Percentiles rank a stretch among this genome's conserved stretches.
phyloP scores from a whole-genome alignment of 2,113 vertebrate genomes.

The Xiphias gladius region DNA sequence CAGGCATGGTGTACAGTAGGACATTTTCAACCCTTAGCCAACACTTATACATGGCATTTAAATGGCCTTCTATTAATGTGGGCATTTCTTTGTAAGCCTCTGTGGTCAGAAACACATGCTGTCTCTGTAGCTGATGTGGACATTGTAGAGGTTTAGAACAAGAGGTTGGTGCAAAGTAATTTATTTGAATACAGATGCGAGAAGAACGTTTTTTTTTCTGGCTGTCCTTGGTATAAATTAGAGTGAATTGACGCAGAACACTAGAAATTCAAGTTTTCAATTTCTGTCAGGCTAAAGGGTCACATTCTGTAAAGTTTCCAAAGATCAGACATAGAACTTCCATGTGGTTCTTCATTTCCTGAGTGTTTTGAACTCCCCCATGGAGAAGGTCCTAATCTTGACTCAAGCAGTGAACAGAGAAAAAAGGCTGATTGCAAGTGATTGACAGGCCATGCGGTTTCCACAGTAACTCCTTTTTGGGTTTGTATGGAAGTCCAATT shows the following conservation, averaged over 20 bases:
- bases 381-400: conserved; percentile 86
- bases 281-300: conserved; percentile 68
- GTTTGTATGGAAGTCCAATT: conserved; percentile 84
- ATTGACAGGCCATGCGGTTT: conserved; percentile 86
- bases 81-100: conserved; percentile 70
- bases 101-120: conserved; percentile 75
- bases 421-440: conserved; percentile 87
- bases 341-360: conserved; percentile 81
- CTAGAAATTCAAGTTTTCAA: conserved; percentile 52
- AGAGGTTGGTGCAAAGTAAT: conserved; percentile 33
- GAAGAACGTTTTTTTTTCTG: neutral
- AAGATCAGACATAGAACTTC: conserved; percentile 83
- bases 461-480: conserved; percentile 86
- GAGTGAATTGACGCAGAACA: neutral
- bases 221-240: conserved; percentile 21
- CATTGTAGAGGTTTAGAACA: conserved; percentile 28
- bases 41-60: conserved; percentile 70
- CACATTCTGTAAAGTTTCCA: conserved; percentile 83
- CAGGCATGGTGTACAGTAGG: conserved; percentile 36
- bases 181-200: conserved; percentile 16
- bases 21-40: conserved; percentile 46
- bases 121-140: conserved; percentile 58
- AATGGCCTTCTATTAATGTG: conserved; percentile 69
- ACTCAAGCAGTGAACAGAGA: conserved; percentile 83
- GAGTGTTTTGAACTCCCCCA: conserved; percentile 84